phyloP scores from a whole-genome alignment of 2,888 invertebrate species.

The Phragmatobia fuliginosa region DNA sequence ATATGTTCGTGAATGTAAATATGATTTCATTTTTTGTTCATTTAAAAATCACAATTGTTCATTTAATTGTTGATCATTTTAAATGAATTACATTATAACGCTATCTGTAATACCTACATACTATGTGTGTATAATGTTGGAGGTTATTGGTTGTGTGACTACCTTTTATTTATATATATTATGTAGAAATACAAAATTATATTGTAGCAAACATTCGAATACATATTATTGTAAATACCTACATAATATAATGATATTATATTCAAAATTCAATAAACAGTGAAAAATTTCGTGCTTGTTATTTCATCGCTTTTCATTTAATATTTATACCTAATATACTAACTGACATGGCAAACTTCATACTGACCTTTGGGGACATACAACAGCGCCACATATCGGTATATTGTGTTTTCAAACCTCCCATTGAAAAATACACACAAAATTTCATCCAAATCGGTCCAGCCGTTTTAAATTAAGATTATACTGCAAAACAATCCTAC shows the following conservation, averaged over 20 bases:
- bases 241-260: slow-evolving; percentile 74
- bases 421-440: too few relatives aligned
- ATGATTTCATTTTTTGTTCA: slow-evolving; percentile 32
- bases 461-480: too few relatives aligned
- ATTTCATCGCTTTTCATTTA: slow-evolving; percentile 42
- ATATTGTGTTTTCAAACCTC: too few relatives aligned
- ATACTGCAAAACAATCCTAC: background rate
- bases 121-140: slow-evolving; percentile 39
- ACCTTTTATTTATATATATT: slow-evolving; percentile 64
- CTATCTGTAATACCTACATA: slow-evolving; percentile 30
- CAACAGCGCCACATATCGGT: too few relatives aligned
- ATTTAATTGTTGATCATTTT: background rate
- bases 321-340: too few relatives aligned
- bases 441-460: too few relatives aligned
- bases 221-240: slow-evolving; percentile 76
- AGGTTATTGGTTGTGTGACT: slow-evolving; percentile 72
- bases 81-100: slow-evolving; percentile 20
- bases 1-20: slow-evolving; percentile 39
- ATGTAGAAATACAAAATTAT: slow-evolving; percentile 64
- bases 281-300: slow-evolving; percentile 59
- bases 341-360: too few relatives aligned
- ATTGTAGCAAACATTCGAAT: slow-evolving; percentile 70
- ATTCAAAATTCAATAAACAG: slow-evolving; percentile 80
- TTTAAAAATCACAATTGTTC: slow-evolving; percentile 23
- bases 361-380: too few relatives aligned